Evolutionary conservation across 2,888 invertebrate genomes (phyloP).

Genomic region (Cremastinae sp.): DNA sequence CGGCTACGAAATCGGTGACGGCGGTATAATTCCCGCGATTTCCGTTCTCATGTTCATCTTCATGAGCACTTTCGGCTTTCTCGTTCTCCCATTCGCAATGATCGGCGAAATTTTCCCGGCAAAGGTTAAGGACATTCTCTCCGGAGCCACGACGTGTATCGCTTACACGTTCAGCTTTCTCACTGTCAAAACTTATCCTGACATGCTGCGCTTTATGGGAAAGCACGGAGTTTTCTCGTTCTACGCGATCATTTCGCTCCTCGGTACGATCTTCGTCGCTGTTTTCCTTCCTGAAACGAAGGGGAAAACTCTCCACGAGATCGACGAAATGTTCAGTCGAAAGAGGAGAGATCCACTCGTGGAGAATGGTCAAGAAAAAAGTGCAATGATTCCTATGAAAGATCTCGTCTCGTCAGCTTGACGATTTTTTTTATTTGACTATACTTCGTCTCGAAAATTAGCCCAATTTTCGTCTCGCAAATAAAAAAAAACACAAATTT

Average conservation of each 20-base stretch:
- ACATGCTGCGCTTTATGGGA: slow-evolving; percentile 78
- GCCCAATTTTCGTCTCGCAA: too few species aligned
- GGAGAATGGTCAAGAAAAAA: slow-evolving; percentile 21
- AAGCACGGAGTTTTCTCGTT: slow-evolving; percentile 81
- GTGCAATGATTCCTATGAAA: slow-evolving; percentile 45
- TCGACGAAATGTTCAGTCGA: slow-evolving; percentile 80
- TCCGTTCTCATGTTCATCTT: slow-evolving; percentile 81
- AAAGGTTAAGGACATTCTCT: slow-evolving; percentile 81
- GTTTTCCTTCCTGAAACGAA: slow-evolving; percentile 82
- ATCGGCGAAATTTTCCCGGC: slow-evolving; percentile 82
- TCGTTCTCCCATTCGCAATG: slow-evolving; percentile 83
- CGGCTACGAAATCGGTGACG: slow-evolving; percentile 68
- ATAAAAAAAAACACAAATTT: background rate
- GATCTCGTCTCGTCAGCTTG: slow-evolving; percentile 23
- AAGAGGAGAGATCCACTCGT: slow-evolving; percentile 58
- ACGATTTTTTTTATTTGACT: background rate
- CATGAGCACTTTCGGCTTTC: slow-evolving; percentile 81
- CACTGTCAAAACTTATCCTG: slow-evolving; percentile 81
- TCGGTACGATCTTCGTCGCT: slow-evolving; percentile 81
- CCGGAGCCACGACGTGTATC: slow-evolving; percentile 80
- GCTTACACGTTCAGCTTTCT: slow-evolving; percentile 82
- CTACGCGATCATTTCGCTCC: slow-evolving; percentile 79
- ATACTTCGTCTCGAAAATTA: too few species aligned
- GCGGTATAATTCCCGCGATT: slow-evolving; percentile 78
- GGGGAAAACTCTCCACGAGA: slow-evolving; percentile 81